Evolutionary conservation across 2,888 invertebrate genomes (phyloP), one percentile per base, ranked within the genome.

Genomic region (Eurytoma californica): DNA sequence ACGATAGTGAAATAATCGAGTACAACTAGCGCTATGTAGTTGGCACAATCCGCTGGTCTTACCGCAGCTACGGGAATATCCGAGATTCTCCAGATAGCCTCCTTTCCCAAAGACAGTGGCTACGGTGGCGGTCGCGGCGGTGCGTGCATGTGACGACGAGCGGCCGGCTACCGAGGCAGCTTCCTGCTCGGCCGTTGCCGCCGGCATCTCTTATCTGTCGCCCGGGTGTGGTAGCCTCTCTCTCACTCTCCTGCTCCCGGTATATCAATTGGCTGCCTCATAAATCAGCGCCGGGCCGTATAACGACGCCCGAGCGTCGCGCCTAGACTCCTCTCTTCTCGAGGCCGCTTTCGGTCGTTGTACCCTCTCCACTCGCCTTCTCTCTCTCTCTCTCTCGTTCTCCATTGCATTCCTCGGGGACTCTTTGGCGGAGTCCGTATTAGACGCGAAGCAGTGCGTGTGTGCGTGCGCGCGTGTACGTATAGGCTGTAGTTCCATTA

Each of bases 261-360:
- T 75, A 68, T 80, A 80, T 80, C 80, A 80, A 80, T 80, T 78
- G 80, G 78, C 72, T 58, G 75, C 30, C 73, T 80, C 77, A 67
- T 80, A 80, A 80, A 80, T 80, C 80, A 80, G 80, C 66, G 58
- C 60, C 70, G 58, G 70, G 79, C 72, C 79, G 67, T 75, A 72
- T 75, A 79, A 75, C 67, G 75, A 69, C 69, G 72, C 61, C 55
- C 39, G 67, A 49, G 77, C 67, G 47, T 68, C 53, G 57, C 60
- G 66, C 70, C 39, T n/a, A 14, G n/a, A 51, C 76, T 30, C 39
- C 57, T 66, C 53, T 66, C 58, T 66, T 63, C 68, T 61, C 67
- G 75, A 80, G 79, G 79, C 79, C 75, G 75, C 75, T 55, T 72
- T 80, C 80, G 80, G 80, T 80, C 80, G 72, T 80, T 80, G 80